Conservation (phyloP, 1,140 invertebrate genomes). For the Zophobas atratus region DNA sequence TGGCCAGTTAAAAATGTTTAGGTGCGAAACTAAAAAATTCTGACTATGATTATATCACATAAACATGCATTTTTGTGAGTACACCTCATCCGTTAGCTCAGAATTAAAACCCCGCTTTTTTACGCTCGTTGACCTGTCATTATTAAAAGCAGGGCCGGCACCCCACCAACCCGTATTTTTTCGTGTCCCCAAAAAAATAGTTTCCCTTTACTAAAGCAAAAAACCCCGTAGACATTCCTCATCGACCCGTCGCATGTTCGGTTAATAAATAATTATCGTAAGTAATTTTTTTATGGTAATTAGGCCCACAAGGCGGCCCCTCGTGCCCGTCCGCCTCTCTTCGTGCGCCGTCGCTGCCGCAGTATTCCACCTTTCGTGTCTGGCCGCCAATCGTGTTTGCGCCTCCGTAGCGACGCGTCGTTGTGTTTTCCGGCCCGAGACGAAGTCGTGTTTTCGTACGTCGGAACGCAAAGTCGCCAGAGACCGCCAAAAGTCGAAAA, state of each 20-base stretch:
- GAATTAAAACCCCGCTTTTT: too few relatives aligned
- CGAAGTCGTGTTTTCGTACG: slow-evolving; percentile 18
- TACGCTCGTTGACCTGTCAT: too few relatives aligned
- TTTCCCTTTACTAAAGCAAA: not conserved
- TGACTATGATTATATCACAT: too few relatives aligned
- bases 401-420: slow-evolving; percentile 17
- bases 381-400: slow-evolving; percentile 38
- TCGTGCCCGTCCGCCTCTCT: slow-evolving; percentile 26
- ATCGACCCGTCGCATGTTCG: not conserved
- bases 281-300: slow-evolving; percentile 28
- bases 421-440: slow-evolving; percentile 1
- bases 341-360: slow-evolving; percentile 41
- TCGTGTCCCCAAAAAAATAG: not conserved
- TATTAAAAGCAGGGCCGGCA: not conserved
- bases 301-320: slow-evolving; percentile 29
- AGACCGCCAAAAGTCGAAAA: slow-evolving; percentile 8
- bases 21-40: too few relatives aligned
- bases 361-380: slow-evolving; percentile 49
- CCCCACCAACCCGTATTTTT: too few relatives aligned
- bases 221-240: not conserved
- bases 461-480: not conserved
- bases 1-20: too few relatives aligned
- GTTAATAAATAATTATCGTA: not conserved
- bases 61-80: too few relatives aligned
- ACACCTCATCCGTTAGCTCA: too few relatives aligned